Conservation (phyloP, 2,888 invertebrate genomes). For the Trachelus tabidus region DNA sequence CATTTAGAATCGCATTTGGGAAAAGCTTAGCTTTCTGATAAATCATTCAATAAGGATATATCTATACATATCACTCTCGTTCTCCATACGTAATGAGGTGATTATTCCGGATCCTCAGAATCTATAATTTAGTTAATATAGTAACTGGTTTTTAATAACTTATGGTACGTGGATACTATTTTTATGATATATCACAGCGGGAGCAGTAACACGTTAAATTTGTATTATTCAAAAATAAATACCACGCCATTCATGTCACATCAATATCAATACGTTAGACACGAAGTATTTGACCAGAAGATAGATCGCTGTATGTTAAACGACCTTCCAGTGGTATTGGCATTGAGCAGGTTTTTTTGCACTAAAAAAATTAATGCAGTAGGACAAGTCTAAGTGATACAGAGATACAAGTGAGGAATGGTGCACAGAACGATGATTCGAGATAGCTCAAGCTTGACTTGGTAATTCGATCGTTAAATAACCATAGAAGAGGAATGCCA, state of each 20-base stretch:
- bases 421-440: not conserved
- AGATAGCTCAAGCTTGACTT: not conserved
- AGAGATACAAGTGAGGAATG: not conserved
- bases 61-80: not conserved
- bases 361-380: not conserved
- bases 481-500: not conserved
- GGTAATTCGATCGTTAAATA: not conserved
- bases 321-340: too few relatives aligned
- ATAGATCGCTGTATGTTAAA: too few relatives aligned
- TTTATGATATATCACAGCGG: too few relatives aligned
- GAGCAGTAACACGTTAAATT: too few relatives aligned
- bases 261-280: too few relatives aligned
- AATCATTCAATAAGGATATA: not conserved
- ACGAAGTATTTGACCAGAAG: too few relatives aligned
- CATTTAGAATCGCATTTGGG: not conserved
- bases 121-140: too few relatives aligned
- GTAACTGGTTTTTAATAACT: too few relatives aligned
- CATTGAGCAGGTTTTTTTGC: too few relatives aligned
- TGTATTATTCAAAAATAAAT: too few relatives aligned
- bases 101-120: not conserved
- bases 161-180: too few relatives aligned
- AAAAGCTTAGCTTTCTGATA: not conserved
- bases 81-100: not conserved
- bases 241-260: too few relatives aligned
- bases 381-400: not conserved